Conservation (phyloP, 2,797 vertebrate genomes). For the Tenualosa thibaudeaui region DNA sequence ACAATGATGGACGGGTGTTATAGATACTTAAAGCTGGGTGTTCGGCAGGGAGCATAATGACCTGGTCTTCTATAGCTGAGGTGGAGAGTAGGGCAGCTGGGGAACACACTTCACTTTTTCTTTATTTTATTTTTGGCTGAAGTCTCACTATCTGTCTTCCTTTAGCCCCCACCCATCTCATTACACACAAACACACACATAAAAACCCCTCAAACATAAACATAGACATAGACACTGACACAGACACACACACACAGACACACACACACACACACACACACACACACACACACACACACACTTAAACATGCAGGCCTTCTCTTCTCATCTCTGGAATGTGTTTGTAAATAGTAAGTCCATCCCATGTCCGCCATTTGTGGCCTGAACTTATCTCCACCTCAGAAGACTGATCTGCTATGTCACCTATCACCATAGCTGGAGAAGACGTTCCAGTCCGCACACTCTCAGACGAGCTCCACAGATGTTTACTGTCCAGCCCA, state of each 20-base stretch:
- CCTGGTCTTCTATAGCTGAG: not conserved
- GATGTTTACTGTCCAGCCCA: conserved; percentile 3
- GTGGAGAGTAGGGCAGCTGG: not conserved
- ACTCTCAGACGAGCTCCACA: not conserved
- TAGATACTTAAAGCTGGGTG: not conserved
- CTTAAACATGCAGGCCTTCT: conserved; percentile 20
- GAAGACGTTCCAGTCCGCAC: not conserved
- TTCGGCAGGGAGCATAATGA: not conserved
- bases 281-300: conserved; percentile 21
- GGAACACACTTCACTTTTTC: conserved; percentile 14
- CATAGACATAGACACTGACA: conserved; percentile 29
- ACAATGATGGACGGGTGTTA: not conserved
- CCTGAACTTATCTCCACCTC: conserved; percentile 6
- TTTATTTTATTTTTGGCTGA: conserved; percentile 2
- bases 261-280: conserved; percentile 15
- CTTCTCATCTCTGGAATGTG: conserved; percentile 44
- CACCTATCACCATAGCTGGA: not conserved
- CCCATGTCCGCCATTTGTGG: not conserved
- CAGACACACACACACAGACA: conserved; percentile 30
- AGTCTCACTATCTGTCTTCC: conserved; percentile 16
- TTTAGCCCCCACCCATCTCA: conserved; percentile 2
- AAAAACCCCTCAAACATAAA: not conserved
- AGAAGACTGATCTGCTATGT: not conserved
- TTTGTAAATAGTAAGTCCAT: conserved; percentile 38
- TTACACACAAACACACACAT: not conserved